Conservation (phyloP, 2,888 invertebrate species). For the Drosophila infuscata region DNA sequence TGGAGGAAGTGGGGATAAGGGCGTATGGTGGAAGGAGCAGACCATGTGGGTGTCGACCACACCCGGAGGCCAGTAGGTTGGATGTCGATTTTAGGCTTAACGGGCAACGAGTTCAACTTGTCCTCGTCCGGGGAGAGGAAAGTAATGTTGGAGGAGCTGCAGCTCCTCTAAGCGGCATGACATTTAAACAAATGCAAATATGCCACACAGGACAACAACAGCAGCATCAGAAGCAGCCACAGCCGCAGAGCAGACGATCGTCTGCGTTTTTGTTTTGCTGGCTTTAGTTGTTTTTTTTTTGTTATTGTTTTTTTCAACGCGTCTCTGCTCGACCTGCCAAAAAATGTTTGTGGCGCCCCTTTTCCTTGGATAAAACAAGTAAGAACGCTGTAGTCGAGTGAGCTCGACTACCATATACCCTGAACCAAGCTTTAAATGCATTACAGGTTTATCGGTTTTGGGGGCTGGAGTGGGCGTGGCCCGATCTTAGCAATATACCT, state of each 20-base stretch:
- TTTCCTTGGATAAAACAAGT: conserved; percentile 1
- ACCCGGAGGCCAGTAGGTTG: conserved; percentile 66
- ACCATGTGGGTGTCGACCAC: conserved; percentile 58
- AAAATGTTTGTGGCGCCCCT: conserved; percentile 26
- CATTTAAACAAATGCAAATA: conserved; percentile 76
- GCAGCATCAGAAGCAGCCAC: not conserved
- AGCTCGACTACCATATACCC: too few relatives aligned
- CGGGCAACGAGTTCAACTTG: conserved; percentile 66
- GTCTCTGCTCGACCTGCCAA: conserved; percentile 18
- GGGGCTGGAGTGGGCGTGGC: too few relatives aligned
- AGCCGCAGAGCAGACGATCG: conserved; percentile 39
- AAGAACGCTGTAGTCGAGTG: too few relatives aligned
- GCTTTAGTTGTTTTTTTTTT: conserved; percentile 16
- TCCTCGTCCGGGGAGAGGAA: conserved; percentile 20
- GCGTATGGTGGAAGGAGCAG: not conserved
- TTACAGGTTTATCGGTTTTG: too few relatives aligned
- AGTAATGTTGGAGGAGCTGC: not conserved
- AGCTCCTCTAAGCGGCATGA: conserved; percentile 60
- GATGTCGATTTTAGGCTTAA: conserved; percentile 78
- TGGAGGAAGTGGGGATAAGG: not conserved
- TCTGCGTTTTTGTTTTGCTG: conserved; percentile 57
- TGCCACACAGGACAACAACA: conserved; percentile 56
- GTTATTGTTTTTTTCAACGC: conserved; percentile 2
- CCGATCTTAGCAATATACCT: too few relatives aligned
- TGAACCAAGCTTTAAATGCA: too few relatives aligned